Evolutionary conservation across 2,888 invertebrate species (phyloP).

Genomic region (Tetrapedia diversipes): DNA sequence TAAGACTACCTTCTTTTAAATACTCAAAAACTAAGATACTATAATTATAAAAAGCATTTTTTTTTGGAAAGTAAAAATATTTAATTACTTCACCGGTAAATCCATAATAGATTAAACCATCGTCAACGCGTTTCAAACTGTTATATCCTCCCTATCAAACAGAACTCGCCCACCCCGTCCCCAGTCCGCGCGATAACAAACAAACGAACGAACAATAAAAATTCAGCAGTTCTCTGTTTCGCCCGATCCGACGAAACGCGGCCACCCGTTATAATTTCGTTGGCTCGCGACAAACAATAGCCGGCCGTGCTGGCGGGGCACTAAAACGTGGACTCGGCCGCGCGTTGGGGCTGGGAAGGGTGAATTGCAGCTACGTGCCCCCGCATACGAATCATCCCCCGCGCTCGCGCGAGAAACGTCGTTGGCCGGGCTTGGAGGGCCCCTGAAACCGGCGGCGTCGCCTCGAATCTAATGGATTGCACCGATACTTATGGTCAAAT

Average conservation of each 20-base stretch:
- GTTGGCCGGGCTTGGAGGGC: constrained; percentile 34
- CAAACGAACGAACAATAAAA: too few relatives aligned
- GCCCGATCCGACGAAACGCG: not conserved
- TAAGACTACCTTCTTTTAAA: too few relatives aligned
- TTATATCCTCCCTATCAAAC: too few relatives aligned
- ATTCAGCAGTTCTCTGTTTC: not conserved
- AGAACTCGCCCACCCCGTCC: too few relatives aligned
- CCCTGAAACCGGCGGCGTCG: constrained; percentile 52
- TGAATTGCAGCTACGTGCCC: constrained; percentile 80
- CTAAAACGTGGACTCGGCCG: constrained; percentile 66
- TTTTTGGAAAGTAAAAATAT: too few relatives aligned
- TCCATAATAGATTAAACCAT: too few relatives aligned
- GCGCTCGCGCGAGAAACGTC: constrained; percentile 36
- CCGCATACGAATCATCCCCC: constrained; percentile 76
- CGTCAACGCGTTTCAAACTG: too few relatives aligned
- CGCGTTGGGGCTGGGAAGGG: constrained; percentile 69
- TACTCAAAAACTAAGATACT: too few relatives aligned
- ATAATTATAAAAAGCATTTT: too few relatives aligned
- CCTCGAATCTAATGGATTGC: constrained; percentile 73
- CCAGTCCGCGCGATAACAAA: too few relatives aligned
- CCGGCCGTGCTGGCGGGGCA: constrained; percentile 64
- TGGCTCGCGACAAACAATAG: constrained; percentile 70
- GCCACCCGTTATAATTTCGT: constrained; percentile 56
- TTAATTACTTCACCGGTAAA: too few relatives aligned
- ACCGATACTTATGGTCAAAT: constrained; percentile 75